phyloP scores from a whole-genome alignment of 2,113 vertebrate genomes.

The Ursus arctos region DNA sequence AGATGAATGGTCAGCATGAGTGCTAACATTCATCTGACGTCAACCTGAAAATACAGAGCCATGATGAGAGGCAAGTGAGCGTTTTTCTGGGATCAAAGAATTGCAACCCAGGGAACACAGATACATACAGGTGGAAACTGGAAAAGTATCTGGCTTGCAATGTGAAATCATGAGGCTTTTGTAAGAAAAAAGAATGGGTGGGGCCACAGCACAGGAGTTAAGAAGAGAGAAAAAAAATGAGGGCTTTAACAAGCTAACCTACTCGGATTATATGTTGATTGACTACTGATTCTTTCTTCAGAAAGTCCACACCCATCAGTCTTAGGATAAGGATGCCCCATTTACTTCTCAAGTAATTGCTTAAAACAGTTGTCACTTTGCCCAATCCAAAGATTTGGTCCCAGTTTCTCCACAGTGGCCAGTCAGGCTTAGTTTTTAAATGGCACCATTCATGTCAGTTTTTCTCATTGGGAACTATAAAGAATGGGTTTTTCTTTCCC shows the following conservation, averaged over 20 bases:
- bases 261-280: not conserved
- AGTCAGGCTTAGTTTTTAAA: not conserved
- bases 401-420: not conserved
- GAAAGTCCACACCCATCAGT: not conserved
- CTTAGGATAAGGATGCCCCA: not conserved
- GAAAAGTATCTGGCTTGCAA: not conserved
- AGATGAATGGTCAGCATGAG: not conserved
- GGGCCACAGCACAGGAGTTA: not conserved
- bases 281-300: not conserved
- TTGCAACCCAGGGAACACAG: not conserved
- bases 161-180: not conserved
- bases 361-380: not conserved
- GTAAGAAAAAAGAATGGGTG: not conserved
- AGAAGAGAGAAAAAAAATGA: not conserved
- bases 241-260: not conserved
- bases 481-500: not conserved
- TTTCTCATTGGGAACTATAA: not conserved
- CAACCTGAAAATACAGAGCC: not conserved
- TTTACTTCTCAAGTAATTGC: not conserved
- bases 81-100: not conserved
- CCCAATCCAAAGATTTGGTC: not conserved
- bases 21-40: not conserved
- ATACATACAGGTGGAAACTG: not conserved
- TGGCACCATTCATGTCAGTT: not conserved
- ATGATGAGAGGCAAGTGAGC: not conserved